A percentile compares a stretch with the other conserved stretches of the same genome.
phyloP scores from a whole-genome alignment of 1,140 invertebrate species.

The Bacillus rossius region DNA sequence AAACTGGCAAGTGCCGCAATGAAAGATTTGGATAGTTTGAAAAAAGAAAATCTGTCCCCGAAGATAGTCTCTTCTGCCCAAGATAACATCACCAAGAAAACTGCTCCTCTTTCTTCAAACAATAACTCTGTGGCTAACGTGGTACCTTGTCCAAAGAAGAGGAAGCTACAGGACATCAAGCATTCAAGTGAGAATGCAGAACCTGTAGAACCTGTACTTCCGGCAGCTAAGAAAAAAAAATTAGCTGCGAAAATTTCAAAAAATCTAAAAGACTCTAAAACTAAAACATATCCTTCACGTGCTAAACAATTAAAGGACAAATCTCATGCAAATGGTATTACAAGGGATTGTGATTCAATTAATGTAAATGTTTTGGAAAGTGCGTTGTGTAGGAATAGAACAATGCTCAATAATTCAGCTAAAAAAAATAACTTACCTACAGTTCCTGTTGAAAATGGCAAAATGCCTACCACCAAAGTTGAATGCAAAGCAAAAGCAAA shows the following conservation, averaged over 20 bases:
- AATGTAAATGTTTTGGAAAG: too few relatives aligned
- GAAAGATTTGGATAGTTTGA: too few relatives aligned
- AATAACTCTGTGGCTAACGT: constrained; percentile 21
- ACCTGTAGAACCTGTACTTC: not conserved
- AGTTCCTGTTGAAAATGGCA: too few relatives aligned
- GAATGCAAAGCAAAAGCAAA: too few relatives aligned
- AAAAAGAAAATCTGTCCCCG: constrained; percentile 18
- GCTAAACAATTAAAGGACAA: not conserved
- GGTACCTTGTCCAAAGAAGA: constrained; percentile 20
- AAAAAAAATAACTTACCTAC: too few relatives aligned
- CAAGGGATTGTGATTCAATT: too few relatives aligned
- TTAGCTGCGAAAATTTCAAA: not conserved
- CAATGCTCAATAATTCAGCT: too few relatives aligned
- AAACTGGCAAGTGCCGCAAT: too few relatives aligned
- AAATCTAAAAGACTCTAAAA: not conserved
- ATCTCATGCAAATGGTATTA: not conserved
- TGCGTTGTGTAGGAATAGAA: too few relatives aligned
- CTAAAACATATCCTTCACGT: constrained; percentile 4
- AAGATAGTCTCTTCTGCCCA: constrained; percentile 37
- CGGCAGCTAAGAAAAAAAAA: not conserved
- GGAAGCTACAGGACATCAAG: constrained; percentile 5
- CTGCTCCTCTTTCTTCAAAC: constrained; percentile 25
- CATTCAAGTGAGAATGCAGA: constrained; percentile 3
- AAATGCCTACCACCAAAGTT: too few relatives aligned
- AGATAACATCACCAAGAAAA: constrained; percentile 27